phyloP scores from a whole-genome alignment of 2,113 vertebrate species.

The Gymnarchus niloticus region DNA sequence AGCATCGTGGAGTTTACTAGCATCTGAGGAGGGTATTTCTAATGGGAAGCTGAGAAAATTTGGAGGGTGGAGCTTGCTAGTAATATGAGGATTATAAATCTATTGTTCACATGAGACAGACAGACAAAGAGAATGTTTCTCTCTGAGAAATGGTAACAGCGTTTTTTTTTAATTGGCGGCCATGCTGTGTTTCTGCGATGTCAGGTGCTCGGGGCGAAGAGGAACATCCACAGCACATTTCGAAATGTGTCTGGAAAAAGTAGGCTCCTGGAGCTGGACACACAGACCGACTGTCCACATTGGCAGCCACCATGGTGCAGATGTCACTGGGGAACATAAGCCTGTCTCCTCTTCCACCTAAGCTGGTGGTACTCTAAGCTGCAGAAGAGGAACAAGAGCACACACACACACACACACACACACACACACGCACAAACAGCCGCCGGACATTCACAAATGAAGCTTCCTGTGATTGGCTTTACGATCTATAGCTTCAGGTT shows the following conservation, averaged over 20 bases:
- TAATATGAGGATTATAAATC: slow-evolving; percentile 42
- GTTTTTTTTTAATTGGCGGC: not conserved
- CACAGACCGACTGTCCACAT: not conserved
- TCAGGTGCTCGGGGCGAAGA: not conserved
- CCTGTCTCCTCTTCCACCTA: not conserved
- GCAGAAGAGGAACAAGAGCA: not conserved
- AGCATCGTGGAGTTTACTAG: not conserved
- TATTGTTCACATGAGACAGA: slow-evolving; percentile 38
- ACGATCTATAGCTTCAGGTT: slow-evolving; percentile 5
- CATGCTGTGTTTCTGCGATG: not conserved
- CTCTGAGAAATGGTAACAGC: not conserved
- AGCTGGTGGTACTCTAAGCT: not conserved
- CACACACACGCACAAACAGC: not conserved
- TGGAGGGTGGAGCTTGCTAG: slow-evolving; percentile 19
- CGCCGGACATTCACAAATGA: not conserved
- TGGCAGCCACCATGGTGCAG: not conserved
- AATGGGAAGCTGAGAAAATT: not conserved
- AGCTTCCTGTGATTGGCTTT: not conserved
- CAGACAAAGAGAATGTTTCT: slow-evolving; percentile 34
- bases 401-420: not conserved
- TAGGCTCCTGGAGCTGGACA: not conserved
- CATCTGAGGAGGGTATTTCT: slow-evolving; percentile 11
- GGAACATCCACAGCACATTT: not conserved
- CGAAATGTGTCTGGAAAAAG: not conserved
- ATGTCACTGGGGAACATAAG: not conserved